A percentile compares a stretch with the other conserved stretches of the same genome.
Conservation (phyloP, 2,888 invertebrate genomes). For the Exocentrus adspersus region DNA sequence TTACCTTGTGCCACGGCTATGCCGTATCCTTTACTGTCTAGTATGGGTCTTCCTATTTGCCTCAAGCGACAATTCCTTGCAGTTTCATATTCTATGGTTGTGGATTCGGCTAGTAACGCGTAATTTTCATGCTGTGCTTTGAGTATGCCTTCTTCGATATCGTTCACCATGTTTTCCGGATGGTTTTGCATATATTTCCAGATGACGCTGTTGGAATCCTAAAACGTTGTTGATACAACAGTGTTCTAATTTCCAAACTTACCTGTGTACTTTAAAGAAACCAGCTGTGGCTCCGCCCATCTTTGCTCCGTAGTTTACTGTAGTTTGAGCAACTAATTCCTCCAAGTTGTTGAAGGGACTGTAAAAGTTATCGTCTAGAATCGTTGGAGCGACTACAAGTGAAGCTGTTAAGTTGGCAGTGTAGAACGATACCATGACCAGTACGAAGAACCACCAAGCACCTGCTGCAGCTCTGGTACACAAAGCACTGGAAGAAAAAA, state of each 20-base stretch:
- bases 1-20: conserved; percentile 86
- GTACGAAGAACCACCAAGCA: conserved; percentile 90
- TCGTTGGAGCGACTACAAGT: conserved; percentile 83
- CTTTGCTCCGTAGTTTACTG: conserved; percentile 88
- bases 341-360: conserved; percentile 82
- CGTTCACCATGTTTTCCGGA: conserved; percentile 68
- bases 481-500: conserved; percentile 71
- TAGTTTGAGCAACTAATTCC: conserved; percentile 83
- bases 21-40: conserved; percentile 88
- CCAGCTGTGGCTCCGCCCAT: conserved; percentile 85
- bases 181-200: conserved; percentile 79
- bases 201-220: conserved; percentile 83
- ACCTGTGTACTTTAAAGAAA: conserved; percentile 86
- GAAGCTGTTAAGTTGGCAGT: conserved; percentile 93
- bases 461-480: conserved; percentile 90
- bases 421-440: conserved; percentile 88
- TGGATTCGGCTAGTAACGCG: conserved; percentile 91
- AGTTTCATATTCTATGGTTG: conserved; percentile 85
- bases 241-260: too few relatives aligned
- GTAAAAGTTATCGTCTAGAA: conserved; percentile 77
- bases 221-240: too few relatives aligned
- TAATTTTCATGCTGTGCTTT: conserved; percentile 67
- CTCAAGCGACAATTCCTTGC: conserved; percentile 81
- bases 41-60: conserved; percentile 75
- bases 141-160: conserved; percentile 74